phyloP scores from a whole-genome alignment of 1,140 invertebrate genomes.

The Drosophila tani region DNA sequence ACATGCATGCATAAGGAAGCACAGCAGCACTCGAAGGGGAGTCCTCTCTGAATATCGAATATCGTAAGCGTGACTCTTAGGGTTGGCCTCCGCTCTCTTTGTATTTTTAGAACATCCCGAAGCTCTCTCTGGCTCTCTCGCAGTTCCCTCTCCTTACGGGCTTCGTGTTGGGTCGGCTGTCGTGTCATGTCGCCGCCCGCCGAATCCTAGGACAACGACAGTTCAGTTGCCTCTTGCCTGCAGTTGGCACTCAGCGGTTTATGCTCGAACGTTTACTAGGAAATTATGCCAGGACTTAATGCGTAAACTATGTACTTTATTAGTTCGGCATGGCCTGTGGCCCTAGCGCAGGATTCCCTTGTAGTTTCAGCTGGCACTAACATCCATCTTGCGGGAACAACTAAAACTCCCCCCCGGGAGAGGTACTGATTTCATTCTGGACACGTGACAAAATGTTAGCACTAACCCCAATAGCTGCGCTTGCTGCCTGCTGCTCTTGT shows the following conservation, averaged over 20 bases:
- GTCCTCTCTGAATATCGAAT: slow-evolving; percentile 20
- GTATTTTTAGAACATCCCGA: slow-evolving; percentile 58
- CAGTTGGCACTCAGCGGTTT: slow-evolving; percentile 35
- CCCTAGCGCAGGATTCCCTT: slow-evolving; percentile 38
- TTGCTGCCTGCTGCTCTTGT: slow-evolving; percentile 20
- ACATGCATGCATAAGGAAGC: slow-evolving; percentile 55
- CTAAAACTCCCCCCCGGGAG: slow-evolving; percentile 8
- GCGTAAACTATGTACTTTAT: slow-evolving; percentile 66
- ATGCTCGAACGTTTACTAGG: slow-evolving; percentile 33
- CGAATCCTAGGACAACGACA: slow-evolving; percentile 50
- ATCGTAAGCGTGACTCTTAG: slow-evolving; percentile 64
- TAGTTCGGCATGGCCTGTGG: slow-evolving; percentile 46
- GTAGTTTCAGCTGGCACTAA: slow-evolving; percentile 12
- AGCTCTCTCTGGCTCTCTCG: slow-evolving; percentile 37
- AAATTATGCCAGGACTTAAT: slow-evolving; percentile 68
- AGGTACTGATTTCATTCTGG: slow-evolving; percentile 59
- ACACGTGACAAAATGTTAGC: slow-evolving; percentile 59
- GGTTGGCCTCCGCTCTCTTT: slow-evolving; percentile 34
- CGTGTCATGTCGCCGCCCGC: slow-evolving; percentile 17
- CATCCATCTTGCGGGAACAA: slow-evolving; percentile 40
- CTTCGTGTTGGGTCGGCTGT: slow-evolving; percentile 3
- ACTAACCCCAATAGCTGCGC: slow-evolving; percentile 12
- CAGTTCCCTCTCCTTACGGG: neutral
- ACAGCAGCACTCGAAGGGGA: slow-evolving; percentile 14
- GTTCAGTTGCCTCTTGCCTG: slow-evolving; percentile 62